Conservation (phyloP, 2,113 vertebrate genomes). For the Vidua chalybeata region DNA sequence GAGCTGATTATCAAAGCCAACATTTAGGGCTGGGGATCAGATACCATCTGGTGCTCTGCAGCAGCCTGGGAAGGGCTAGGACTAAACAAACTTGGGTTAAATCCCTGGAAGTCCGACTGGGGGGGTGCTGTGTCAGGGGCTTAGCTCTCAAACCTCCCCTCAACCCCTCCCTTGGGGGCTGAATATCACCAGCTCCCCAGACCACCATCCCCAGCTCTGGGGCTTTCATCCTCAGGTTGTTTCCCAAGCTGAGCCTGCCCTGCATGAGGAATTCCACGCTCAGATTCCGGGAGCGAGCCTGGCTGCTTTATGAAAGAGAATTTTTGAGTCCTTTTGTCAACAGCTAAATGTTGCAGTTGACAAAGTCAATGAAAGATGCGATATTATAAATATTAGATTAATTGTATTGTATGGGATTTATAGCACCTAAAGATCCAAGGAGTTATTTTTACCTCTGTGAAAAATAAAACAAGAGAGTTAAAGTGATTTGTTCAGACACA, state of each 20-base stretch:
- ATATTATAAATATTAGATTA: constrained; percentile 63
- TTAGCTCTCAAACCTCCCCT: not conserved
- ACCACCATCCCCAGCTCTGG: rapidly evolving
- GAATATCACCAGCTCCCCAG: not conserved
- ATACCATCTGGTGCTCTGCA: constrained; percentile 49
- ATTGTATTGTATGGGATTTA: constrained; percentile 32
- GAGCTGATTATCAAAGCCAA: constrained; percentile 62
- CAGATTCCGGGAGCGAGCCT: rapidly evolving
- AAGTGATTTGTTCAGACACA: constrained; percentile 53
- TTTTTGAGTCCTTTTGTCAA: constrained; percentile 43
- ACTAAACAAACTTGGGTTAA: not conserved
- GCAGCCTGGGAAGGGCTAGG: not conserved
- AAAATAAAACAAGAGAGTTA: constrained; percentile 41
- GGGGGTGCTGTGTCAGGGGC: not conserved
- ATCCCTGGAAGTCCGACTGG: not conserved
- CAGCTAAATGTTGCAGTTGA: constrained; percentile 39
- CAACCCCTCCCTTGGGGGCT: rapidly evolving
- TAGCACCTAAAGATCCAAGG: constrained; percentile 36
- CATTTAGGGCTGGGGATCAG: constrained; percentile 9
- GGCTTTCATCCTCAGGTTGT: not conserved
- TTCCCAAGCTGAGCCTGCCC: not conserved
- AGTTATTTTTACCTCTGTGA: constrained; percentile 41
- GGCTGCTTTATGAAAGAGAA: constrained; percentile 30
- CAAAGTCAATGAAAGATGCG: not conserved
- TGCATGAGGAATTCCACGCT: not conserved